These are phyloP conservation scores for Lucinisca nassula DNA, from an alignment of 2,888 invertebrate species.

Conservation along the genomic window DNA sequence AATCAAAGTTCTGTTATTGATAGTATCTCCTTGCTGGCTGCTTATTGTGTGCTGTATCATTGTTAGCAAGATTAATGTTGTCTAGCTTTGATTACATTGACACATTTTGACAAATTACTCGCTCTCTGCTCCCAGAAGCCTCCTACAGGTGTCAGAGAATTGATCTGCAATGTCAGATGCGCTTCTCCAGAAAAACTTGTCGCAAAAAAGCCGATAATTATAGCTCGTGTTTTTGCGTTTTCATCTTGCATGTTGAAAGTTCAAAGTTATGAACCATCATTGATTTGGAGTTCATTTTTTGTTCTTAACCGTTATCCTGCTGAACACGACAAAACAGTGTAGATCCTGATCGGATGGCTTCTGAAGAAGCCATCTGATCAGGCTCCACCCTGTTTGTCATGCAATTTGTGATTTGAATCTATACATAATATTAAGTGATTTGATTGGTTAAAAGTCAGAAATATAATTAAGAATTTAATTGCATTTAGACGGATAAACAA, in stretches of 20 bases:
- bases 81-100: constrained; percentile 18
- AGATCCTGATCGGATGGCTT: no score
- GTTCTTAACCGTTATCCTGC: no score
- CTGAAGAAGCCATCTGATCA: no score
- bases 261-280: no score
- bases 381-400: no score
- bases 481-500: background rate
- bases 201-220: background rate
- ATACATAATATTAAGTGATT: no score
- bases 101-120: constrained; percentile 37
- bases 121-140: background rate
- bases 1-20: background rate
- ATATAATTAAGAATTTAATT: background rate
- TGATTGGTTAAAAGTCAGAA: no score
- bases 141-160: constrained; percentile 11
- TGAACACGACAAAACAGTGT: no score
- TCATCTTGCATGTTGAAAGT: background rate
- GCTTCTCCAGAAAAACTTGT: background rate
- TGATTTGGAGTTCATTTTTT: no score
- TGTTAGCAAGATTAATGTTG: constrained; percentile 19
- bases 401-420: no score
- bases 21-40: background rate
- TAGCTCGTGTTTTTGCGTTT: background rate
- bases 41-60: constrained; percentile 9
- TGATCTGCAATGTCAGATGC: background rate